Evolutionary conservation across 2,888 invertebrate species (phyloP), one percentile per base, ranked within the genome.

Genomic region (Papilio protenor): DNA sequence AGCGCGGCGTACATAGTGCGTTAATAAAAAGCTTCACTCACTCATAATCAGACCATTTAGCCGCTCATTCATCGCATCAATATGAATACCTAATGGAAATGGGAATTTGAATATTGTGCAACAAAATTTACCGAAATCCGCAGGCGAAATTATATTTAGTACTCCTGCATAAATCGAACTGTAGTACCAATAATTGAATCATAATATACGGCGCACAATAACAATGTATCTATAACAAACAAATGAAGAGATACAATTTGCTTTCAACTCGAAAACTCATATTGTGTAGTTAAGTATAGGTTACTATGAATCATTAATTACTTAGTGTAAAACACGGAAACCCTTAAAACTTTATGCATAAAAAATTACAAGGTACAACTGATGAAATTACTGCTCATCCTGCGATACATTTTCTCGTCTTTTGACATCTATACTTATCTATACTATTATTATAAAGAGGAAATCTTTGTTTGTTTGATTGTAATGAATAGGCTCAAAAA

Each of bases 51-150:
- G 84, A 86, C 83, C 86, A 90, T 90, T 91, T 88, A 87, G 84
- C 86, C 84, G 84, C 85, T 88, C 88, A 91, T 90, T 90, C 87
- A 88, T 86, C 85, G 85, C 87, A 84, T 87, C 88, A 90, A 87
- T 88, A 87, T 88, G 87, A 90, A 91, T 89, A 87, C 87, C 87
- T 90, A 90, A 91, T 90, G 89, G 88, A 89, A 91, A 88, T 86
- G 85, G 83, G 81, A 89, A 91, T 92, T 91, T 90, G 89, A 92
- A 92, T 91, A 91, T 87, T 88, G 87, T 84, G 86, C 85, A 86
- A 88, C 87, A 85, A 86, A 89, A 89, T 90, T 86, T 84, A 87
- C 84, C 88, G 85, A 88, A 89, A 87, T 88, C 84, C 84, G 87
- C 85, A 84, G 83, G 83, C 85, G 85, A 85, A 83, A 83, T 84